phyloP scores from a whole-genome alignment of 2,888 invertebrate genomes.

The Geophilus truncorum region DNA sequence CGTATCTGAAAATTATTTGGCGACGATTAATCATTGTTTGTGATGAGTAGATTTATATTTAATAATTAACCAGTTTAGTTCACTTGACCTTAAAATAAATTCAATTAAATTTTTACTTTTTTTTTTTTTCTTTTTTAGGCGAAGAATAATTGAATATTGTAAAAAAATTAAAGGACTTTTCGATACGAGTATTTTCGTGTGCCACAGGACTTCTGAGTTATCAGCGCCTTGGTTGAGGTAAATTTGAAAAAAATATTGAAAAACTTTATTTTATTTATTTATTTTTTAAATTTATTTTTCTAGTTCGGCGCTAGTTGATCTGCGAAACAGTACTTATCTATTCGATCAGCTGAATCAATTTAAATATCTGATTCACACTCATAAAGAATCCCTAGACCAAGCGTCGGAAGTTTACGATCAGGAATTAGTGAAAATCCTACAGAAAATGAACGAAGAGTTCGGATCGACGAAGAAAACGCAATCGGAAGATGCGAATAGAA shows the following conservation, averaged over 20 bases:
- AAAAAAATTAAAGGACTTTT: not conserved
- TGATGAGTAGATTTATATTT: too few relatives aligned
- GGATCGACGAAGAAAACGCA: not conserved
- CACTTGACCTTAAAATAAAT: too few relatives aligned
- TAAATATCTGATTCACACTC: not conserved
- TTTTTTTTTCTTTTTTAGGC: not conserved
- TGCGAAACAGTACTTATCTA: not conserved
- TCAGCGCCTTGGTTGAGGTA: not conserved
- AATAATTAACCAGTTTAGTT: too few relatives aligned
- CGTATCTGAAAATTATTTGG: too few relatives aligned
- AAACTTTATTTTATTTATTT: not conserved
- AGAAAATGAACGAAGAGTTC: not conserved
- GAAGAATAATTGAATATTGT: not conserved
- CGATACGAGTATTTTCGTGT: not conserved
- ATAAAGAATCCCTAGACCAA: not conserved
- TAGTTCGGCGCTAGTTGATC: not conserved
- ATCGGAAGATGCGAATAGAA: not conserved
- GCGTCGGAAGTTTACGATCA: not conserved
- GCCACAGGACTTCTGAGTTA: not conserved
- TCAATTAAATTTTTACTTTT: not conserved
- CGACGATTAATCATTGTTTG: too few relatives aligned
- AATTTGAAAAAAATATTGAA: not conserved
- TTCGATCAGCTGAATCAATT: not conserved
- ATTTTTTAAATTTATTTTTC: not conserved
- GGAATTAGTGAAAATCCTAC: not conserved